Base-by-base conservation (phyloP, 2,888 invertebrate species). In the Brenthis ino region DNA sequence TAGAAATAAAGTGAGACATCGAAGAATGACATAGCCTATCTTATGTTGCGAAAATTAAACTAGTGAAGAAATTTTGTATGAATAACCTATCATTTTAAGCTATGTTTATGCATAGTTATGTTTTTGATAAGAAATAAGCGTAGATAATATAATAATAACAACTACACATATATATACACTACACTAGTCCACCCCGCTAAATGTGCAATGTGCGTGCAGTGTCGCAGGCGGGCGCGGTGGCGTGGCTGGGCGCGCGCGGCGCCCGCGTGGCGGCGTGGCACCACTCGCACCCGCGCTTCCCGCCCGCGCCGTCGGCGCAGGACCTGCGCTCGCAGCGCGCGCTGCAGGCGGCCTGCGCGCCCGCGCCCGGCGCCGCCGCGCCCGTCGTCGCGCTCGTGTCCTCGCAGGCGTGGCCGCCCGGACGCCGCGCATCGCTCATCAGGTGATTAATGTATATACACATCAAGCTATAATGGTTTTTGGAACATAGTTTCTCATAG, bases 221-320 rank as follows among this genome's bases (percentile, higher is more conserved):
- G 70, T 87, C 90, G 0, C 88, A 96, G 81, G 94, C 95, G 6
- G 85, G 83, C 71, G 95, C 96, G 3, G 94, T 94, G 65, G 94
- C 94, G 75, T 80, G 79, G 47, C 93, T 96, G 37, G 86, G 87
- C 6, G 71, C 79, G 13, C 81, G 81, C 20, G 94, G 94, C 3
- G 81, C 87, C 75, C 80, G 86, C 24, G 94, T 95, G 66, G 91
- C 95, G 68, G 96, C 95, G 33, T 96, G 96, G 96, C 96, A 96
- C 86, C 96, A 96, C 91, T 96, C 96, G 43, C 96, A 96, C 90
- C 96, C 96, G 2, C 87, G 90, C 33, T 96, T 96, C 88, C 93
- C 94, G 4, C 94, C 95, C 0, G 93, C 95, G 79, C 96, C 96
- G 0, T 96, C 96, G 0, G 89, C 94, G 20, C 94, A 94, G 76